Percentiles rank a stretch among this genome's conserved stretches.
These are phyloP conservation scores for Pelobates fuscus DNA, from an alignment of 2,113 vertebrate genomes.

Conservation along the genomic window DNA sequence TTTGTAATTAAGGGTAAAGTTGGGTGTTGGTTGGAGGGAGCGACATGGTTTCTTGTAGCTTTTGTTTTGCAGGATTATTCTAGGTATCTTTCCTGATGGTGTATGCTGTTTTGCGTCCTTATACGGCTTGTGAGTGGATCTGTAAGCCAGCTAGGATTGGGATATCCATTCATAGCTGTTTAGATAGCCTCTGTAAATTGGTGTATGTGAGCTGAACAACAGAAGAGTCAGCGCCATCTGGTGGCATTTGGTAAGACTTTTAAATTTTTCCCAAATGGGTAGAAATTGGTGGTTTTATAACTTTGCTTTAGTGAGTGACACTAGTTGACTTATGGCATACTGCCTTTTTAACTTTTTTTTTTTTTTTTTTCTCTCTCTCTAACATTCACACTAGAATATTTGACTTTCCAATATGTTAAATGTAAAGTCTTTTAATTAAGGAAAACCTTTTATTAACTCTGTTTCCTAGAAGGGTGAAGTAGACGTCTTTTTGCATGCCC, in stretches of 20 bases:
- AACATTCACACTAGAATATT: background rate
- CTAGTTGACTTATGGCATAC: background rate
- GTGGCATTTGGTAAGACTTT: conserved; percentile 25
- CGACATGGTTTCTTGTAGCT: background rate
- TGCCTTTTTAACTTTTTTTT: background rate
- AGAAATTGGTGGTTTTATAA: background rate
- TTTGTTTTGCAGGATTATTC: conserved; percentile 40
- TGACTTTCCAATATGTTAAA: background rate
- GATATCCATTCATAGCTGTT: background rate
- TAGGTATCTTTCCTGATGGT: background rate
- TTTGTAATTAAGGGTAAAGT: background rate
- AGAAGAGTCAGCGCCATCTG: background rate
- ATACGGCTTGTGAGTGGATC: background rate
- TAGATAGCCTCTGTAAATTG: conserved; percentile 27
- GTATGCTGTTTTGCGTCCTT: background rate
- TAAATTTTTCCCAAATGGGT: background rate
- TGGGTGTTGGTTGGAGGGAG: too few species aligned
- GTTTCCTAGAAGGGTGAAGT: background rate
- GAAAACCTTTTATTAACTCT: background rate
- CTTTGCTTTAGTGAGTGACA: background rate
- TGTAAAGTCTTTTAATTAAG: background rate
- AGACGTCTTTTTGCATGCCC: background rate
- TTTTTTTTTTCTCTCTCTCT: too few species aligned
- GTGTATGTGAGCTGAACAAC: background rate
- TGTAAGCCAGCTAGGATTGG: background rate